Conservation (phyloP, 2,797 vertebrate genomes). For the Coregonus suidteri region DNA sequence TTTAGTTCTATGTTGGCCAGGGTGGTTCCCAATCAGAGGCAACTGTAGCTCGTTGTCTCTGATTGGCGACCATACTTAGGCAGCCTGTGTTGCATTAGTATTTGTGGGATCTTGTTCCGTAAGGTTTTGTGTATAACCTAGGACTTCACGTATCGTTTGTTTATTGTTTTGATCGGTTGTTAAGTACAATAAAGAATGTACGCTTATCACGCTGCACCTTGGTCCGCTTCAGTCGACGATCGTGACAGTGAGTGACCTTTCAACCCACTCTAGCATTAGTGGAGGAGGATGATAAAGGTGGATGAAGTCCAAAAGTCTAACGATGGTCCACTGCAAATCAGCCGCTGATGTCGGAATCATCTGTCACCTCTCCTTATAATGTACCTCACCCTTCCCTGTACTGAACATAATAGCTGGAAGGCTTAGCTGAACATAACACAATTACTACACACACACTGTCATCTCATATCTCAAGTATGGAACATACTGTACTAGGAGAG, state of each 20-base stretch:
- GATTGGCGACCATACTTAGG: too few species aligned
- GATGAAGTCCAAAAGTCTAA: neutral
- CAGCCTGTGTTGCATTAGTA: too few species aligned
- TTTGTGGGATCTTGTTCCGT: too few species aligned
- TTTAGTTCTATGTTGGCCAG: too few species aligned
- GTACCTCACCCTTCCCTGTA: neutral
- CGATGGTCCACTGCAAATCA: neutral
- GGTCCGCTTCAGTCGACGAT: too few species aligned
- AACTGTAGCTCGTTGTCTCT: too few species aligned
- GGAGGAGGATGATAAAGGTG: neutral
- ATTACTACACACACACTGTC: neutral
- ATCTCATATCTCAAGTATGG: conserved; percentile 1
- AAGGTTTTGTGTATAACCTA: too few species aligned
- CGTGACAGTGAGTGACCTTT: neutral
- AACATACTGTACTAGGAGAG: neutral
- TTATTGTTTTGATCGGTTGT: too few species aligned
- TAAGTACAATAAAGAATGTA: too few species aligned
- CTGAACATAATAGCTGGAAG: neutral
- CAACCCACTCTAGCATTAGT: neutral
- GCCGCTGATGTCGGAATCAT: neutral
- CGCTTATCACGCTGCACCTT: too few species aligned
- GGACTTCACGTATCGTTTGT: too few species aligned
- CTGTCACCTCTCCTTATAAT: neutral
- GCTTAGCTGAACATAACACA: neutral
- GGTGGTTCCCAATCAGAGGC: too few species aligned